Evolutionary conservation across 1,140 invertebrate genomes (phyloP), one percentile per base, ranked within the genome.

Genomic region (Triops cancriformis): DNA sequence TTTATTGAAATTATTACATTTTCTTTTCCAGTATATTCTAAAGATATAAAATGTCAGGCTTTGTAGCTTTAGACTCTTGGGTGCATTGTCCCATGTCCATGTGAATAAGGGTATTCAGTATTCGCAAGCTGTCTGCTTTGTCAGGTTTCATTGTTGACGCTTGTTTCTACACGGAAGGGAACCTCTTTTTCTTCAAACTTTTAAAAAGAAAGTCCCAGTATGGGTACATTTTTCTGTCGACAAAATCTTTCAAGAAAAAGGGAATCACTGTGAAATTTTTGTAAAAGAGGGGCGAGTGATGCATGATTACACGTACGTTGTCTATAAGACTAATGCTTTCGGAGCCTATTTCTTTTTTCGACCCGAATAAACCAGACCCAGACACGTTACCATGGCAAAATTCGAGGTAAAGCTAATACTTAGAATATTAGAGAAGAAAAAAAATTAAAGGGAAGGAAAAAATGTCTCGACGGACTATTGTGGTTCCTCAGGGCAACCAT

Each of bases 401-500:
- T 64, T 64, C 51, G 18, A 23, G 14, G 51, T 64, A 64, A 23
- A 64, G 51, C 51, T 64, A 64, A 64, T 64, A 64, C 51, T 64
- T 23, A 64, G 51, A 23, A 18, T n/a, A 64, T 23, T n/a, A 64
- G 10, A 14, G 14, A 64, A 64, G 31, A 37, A 37, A 37, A 37
- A 4, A 64, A 18, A 6, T 64, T 64, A 37, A 37, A 2, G 1
- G 14, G 51, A 64, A 23, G 5, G 18, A 64, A 64, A 64, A 64
- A 23, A n/a, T 11, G 51, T 64, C 51, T 64, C 18, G 14, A 23
- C 18, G 23, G 51, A 18, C 14, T 64, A 14, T 64, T 64, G 51
- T 64, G 51, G 14, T 64, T 64, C 51, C 51, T 64, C 51, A n/a
- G 51, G 51, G 51, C 51, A 64, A 64, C 51, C 51, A 64, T 64